Base-by-base conservation (phyloP, 2,888 invertebrate species). In the Heliconius sara region DNA sequence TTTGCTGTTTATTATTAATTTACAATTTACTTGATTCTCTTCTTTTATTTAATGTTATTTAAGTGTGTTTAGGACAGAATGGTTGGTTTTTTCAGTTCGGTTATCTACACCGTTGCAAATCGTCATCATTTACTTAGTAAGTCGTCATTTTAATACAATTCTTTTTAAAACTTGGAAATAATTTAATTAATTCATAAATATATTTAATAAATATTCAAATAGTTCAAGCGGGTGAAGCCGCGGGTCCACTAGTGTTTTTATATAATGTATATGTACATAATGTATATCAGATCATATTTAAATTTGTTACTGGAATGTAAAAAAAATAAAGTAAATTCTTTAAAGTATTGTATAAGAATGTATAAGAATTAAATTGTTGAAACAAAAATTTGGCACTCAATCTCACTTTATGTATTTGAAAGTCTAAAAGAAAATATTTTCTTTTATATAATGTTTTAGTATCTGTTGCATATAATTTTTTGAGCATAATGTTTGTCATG, bases 321-420 rank as follows among this genome's bases (percentile, higher is more conserved):
- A 74, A 74, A 67, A 67, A 74, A 76, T 76, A 79, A 60, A 57
- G 22, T 67, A 71, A 43, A 19, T 43, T 76, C 10, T 68, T 52
- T 67, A 68, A 76, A 34, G 30, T 30, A 67, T 67, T 76, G 76
- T 67, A 76, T n/a, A n/a, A n/a, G n/a, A n/a, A n/a, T n/a, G n/a
- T 65, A 66, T 25, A 67, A 22, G n/a, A 73, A 77, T 52, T 65
- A 52, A 77, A 78, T 13, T 72, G 77, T 74, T 74, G 16, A 70
- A 63, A 63, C 10, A 76, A 57, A 73, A 27, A 73, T 80, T 80
- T 80, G 80, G 80, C 80, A 80, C 80, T 67, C n/a, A 4, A 73
- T 76, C 71, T 78, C 78, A 80, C 80, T 80, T 67, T 67, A 60
- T 25, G 52, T 80, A 25, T 73, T 34, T 25, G 63, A 34, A 43